Base-by-base conservation (phyloP, 1,140 invertebrate species). In the Eufriesea mexicana region DNA sequence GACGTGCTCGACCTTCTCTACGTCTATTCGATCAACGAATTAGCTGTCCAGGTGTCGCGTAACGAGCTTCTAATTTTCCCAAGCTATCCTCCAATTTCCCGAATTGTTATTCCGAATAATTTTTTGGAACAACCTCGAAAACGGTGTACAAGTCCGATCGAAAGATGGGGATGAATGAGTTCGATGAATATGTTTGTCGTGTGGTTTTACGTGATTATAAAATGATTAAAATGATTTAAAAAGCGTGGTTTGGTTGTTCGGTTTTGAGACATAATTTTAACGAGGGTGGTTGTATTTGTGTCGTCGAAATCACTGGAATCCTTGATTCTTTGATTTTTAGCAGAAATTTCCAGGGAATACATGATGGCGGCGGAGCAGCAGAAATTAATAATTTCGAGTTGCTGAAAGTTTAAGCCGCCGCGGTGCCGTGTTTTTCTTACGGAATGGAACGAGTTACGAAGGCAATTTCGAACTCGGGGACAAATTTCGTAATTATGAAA, bases 401-500 rank as follows among this genome's bases (percentile, higher is more conserved):
- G 18, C 10, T 23, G 23, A 54, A 54, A 72, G 68, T 72, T 72
- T 25, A 20, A n/a, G 28, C 70, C 49, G 28, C 35, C 42, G 25
- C 9, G 49, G 25, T 51, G 5, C 14, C 20, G 20, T 54, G 70
- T 72, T 54, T 72, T 72, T 54, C 70, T 54, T 72, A 72, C 47
- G 51, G 70, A 67, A 67, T 67, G 49, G 70, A 55, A 55, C 70
- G 54, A 57, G 71, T 57, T 73, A 73, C 71, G 71, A 73, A 57
- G 54, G 54, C 54, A 73, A 57, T 73, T 73, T 57, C 25, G 20
- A 73, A 73, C 71, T 72, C 70, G 70, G 42, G 70, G 25, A 72
- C 70, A 35, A 72, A 55, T 72, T 72, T 72, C 70, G 51, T 72
- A 72, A 72, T 72, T 72, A 72, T 72, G 51, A 72, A 72, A 72